Evolutionary conservation across 1,140 invertebrate genomes (phyloP).

Genomic region (Marisa cornuarietis): DNA sequence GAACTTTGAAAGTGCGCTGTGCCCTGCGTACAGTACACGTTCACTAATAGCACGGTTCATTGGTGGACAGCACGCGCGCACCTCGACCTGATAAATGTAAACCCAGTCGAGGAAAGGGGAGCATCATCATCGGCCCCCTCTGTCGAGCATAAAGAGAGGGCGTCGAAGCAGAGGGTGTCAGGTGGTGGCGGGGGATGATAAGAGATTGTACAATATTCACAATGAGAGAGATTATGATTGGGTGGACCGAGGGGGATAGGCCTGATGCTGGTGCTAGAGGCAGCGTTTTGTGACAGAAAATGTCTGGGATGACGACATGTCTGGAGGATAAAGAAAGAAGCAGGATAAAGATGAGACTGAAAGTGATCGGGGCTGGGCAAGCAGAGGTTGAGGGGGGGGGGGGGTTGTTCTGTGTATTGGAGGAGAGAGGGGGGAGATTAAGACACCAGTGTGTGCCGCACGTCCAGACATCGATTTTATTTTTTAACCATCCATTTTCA

Average conservation of each 20-base stretch:
- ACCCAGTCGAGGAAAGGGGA: not conserved
- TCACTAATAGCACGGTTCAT: no score
- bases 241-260: no score
- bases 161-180: no score
- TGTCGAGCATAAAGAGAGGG: no score
- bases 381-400: not conserved
- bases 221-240: no score
- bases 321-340: not conserved
- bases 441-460: not conserved
- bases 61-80: no score
- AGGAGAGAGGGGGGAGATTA: not conserved
- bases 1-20: no score
- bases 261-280: no score
- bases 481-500: not conserved
- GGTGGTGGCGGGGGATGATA: no score
- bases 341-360: not conserved
- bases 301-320: conserved; percentile 2
- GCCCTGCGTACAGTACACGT: no score
- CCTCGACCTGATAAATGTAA: not conserved
- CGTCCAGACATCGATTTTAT: not conserved
- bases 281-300: not conserved
- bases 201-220: no score
- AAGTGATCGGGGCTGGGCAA: not conserved
- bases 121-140: no score
- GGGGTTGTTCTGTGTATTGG: not conserved